These are phyloP conservation scores for Nasua narica DNA, from an alignment of 2,797 vertebrate species.

Conservation along the genomic window DNA sequence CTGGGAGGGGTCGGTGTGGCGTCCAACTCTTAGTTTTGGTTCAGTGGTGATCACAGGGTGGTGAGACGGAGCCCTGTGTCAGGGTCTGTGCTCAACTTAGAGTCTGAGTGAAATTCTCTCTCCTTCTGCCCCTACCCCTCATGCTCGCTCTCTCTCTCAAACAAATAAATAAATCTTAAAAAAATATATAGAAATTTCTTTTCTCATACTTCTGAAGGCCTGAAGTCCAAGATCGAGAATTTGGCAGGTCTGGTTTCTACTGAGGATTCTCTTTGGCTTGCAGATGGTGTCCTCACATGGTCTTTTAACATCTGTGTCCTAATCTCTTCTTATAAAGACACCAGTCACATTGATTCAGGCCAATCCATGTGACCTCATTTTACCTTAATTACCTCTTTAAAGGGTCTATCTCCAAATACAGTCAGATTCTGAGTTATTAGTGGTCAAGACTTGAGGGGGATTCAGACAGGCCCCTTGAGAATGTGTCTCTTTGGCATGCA, in stretches of 20 bases:
- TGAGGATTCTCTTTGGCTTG: neutral
- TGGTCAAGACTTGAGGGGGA: neutral
- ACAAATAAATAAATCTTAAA: neutral
- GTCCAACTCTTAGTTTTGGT: neutral
- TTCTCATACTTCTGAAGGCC: neutral
- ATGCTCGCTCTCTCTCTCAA: neutral
- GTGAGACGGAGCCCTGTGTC: neutral
- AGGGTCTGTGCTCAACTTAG: neutral
- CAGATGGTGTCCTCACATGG: neutral
- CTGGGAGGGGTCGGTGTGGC: neutral
- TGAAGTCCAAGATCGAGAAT: neutral
- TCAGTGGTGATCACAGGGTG: neutral
- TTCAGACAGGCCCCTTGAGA: neutral
- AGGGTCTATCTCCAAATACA: neutral
- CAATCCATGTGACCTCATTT: neutral
- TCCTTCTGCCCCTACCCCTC: neutral
- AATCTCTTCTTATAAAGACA: neutral
- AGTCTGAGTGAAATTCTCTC: neutral
- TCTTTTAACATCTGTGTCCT: neutral
- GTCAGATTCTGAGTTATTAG: neutral
- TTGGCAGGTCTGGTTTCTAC: neutral
- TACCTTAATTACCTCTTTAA: neutral
- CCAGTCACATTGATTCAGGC: neutral
- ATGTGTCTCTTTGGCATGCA: neutral
- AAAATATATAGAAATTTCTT: neutral